Evolutionary conservation across 2,888 invertebrate genomes (phyloP).

Genomic region (Sphaerophoria taeniata): DNA sequence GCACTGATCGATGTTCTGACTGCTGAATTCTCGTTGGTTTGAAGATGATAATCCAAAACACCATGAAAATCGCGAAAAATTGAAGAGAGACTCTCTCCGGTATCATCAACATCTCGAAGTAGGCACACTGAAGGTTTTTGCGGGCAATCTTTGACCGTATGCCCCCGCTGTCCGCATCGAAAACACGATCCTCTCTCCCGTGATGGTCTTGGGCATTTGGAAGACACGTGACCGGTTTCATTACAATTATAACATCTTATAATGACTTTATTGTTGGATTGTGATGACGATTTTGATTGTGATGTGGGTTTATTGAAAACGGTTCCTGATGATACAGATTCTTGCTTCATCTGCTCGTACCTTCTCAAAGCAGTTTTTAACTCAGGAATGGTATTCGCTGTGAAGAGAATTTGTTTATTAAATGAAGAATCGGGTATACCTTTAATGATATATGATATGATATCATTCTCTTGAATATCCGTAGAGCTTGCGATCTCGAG

Average conservation of each 20-base stretch:
- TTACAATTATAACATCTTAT: constrained; percentile 32
- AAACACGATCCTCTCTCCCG: constrained; percentile 23
- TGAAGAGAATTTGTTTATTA: no score
- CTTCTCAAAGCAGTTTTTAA: constrained; percentile 8
- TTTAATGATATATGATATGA: constrained; percentile 44
- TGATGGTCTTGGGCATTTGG: constrained; percentile 13
- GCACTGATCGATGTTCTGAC: neutral
- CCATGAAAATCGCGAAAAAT: neutral
- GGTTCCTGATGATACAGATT: no score
- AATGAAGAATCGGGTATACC: constrained; percentile 43
- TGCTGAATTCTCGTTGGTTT: no score
- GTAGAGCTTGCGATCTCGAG: constrained; percentile 43
- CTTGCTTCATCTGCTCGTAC: constrained; percentile 13
- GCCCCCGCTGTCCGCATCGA: constrained; percentile 24
- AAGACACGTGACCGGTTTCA: constrained; percentile 13
- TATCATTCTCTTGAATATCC: constrained; percentile 35
- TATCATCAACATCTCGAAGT: neutral
- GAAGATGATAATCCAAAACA: neutral
- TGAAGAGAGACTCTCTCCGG: neutral
- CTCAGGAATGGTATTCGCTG: no score
- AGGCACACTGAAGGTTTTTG: neutral
- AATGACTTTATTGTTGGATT: neutral
- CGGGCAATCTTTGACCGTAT: constrained; percentile 23
- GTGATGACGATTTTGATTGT: neutral
- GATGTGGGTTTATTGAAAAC: neutral